A percentile compares a stretch with the other conserved stretches of the same genome.
Evolutionary conservation across 2,797 vertebrate genomes (phyloP).

Genomic region (Glyptemys insculpta): DNA sequence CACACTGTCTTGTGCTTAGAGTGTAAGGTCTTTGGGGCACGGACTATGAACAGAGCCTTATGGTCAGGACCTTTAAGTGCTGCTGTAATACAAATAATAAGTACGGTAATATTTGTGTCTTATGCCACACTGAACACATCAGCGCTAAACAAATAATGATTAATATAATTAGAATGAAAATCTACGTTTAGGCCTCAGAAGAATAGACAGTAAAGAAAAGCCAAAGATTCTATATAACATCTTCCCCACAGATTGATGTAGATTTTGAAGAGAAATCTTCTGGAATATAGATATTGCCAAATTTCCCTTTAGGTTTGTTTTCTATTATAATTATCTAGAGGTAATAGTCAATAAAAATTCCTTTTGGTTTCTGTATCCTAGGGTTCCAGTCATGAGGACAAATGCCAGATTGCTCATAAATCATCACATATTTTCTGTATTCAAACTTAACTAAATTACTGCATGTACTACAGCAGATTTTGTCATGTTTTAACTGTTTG

Average conservation of each 20-base stretch:
- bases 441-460: neutral
- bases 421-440: neutral
- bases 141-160: neutral
- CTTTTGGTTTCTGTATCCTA: neutral
- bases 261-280: neutral
- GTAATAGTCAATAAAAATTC: neutral
- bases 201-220: neutral
- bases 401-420: neutral
- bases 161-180: neutral
- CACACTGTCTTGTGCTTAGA: neutral
- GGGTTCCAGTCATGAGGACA: neutral
- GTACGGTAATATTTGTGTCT: neutral
- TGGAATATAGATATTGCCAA: neutral
- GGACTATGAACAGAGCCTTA: neutral
- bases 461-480: neutral
- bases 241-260: neutral
- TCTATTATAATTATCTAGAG: neutral
- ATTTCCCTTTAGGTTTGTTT: neutral
- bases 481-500: neutral
- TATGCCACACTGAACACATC: neutral
- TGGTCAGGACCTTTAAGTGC: neutral
- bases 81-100: neutral
- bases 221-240: neutral
- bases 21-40: neutral
- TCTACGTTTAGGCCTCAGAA: neutral